Evolutionary conservation across 2,888 invertebrate species (phyloP).

Genomic region (Sericinus montela): DNA sequence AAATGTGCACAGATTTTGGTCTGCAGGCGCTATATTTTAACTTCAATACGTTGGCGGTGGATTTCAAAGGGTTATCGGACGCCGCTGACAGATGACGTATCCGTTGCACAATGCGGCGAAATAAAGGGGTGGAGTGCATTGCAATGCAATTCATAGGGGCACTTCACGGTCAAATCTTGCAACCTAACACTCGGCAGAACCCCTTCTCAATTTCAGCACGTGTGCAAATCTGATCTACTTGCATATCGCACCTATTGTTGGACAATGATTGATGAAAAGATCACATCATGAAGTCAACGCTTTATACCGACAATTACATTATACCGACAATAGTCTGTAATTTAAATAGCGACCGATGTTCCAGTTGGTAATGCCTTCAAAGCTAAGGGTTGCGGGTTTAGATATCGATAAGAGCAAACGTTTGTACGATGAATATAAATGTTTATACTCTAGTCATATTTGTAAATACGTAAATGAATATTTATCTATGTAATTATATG

Average conservation of each 20-base stretch:
- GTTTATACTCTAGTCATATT: no score
- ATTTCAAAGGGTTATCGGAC: constrained; percentile 54
- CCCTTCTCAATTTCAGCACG: constrained; percentile 54
- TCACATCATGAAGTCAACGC: constrained; percentile 1
- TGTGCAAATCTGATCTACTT: constrained; percentile 34
- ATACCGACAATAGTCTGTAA: no score
- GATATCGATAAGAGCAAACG: no score
- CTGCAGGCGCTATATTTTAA: neutral
- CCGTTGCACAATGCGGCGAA: constrained; percentile 65
- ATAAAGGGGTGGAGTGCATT: constrained; percentile 72
- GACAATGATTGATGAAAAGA: constrained; percentile 12
- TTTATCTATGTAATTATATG: no score
- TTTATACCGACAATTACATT: no score
- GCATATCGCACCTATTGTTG: constrained; percentile 9
- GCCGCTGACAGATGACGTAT: constrained; percentile 66
- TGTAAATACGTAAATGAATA: no score
- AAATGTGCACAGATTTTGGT: neutral
- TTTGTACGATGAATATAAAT: no score
- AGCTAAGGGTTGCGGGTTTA: no score
- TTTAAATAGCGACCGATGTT: no score
- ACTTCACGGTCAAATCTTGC: constrained; percentile 61
- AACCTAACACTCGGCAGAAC: constrained; percentile 59
- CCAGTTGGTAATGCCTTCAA: no score
- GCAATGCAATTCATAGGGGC: constrained; percentile 74
- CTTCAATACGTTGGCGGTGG: constrained; percentile 55